Conservation (phyloP, 2,113 vertebrate species). For the Shinisaurus crocodilurus region DNA sequence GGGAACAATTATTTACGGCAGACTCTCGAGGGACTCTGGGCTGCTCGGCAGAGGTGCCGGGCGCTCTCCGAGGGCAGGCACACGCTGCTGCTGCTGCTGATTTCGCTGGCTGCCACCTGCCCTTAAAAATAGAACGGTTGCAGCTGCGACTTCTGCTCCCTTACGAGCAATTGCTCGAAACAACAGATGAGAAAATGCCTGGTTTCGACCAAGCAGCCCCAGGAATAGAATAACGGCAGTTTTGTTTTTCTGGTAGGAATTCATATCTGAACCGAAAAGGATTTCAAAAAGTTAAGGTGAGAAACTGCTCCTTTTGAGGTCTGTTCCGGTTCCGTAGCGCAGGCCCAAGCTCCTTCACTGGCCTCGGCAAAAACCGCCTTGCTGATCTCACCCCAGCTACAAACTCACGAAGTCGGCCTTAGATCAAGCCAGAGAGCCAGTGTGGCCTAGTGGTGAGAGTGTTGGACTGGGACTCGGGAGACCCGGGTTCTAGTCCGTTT, state of each 20-base stretch:
- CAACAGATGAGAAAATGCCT: not conserved
- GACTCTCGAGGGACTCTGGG: constrained; percentile 61
- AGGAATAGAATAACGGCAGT: not conserved
- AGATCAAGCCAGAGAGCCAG: too few species aligned
- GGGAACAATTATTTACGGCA: constrained; percentile 71
- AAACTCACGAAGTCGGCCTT: not conserved
- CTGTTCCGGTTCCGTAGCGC: not conserved
- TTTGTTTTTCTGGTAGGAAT: constrained; percentile 1
- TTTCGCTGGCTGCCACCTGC: constrained; percentile 53
- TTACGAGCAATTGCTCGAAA: constrained; percentile 55
- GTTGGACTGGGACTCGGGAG: too few species aligned
- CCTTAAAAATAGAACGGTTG: constrained; percentile 58
- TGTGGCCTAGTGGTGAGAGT: too few species aligned
- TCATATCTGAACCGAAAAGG: not conserved
- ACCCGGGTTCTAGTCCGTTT: too few species aligned
- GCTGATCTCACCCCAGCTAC: not conserved
- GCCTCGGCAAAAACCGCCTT: not conserved
- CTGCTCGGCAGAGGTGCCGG: constrained; percentile 37
- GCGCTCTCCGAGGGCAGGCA: constrained; percentile 56
- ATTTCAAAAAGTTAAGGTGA: not conserved
- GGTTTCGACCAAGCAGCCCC: constrained; percentile 29
- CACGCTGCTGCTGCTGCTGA: constrained; percentile 41
- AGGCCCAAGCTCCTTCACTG: not conserved
- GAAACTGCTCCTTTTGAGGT: not conserved
- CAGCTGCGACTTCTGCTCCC: constrained; percentile 60